Evolutionary conservation across 2,797 vertebrate genomes (phyloP).

Genomic region (Anolis apletophallus): DNA sequence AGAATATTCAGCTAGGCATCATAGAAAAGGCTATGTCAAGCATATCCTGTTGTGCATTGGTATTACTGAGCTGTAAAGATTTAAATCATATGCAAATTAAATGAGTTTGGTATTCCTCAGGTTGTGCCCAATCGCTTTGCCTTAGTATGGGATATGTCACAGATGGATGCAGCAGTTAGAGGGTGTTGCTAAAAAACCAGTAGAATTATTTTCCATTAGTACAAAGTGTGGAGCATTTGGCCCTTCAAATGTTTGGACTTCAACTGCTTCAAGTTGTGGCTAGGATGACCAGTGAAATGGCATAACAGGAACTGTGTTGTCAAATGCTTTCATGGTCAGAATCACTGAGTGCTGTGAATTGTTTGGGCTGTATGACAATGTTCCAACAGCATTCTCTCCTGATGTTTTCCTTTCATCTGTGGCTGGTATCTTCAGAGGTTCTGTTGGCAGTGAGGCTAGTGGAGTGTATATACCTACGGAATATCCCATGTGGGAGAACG

Average conservation of each 20-base stretch:
- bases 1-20: conserved; percentile 28
- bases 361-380: too few species aligned
- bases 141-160: neutral
- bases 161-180: neutral
- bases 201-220: neutral
- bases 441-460: too few species aligned
- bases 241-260: neutral
- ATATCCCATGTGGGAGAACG: too few species aligned
- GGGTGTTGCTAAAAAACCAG: neutral
- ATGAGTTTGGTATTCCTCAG: neutral
- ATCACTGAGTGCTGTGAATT: too few species aligned
- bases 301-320: neutral
- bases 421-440: too few species aligned
- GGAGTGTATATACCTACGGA: too few species aligned
- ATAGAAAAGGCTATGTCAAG: conserved; percentile 5
- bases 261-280: neutral
- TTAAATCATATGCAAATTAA: conserved; percentile 4
- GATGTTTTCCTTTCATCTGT: too few species aligned
- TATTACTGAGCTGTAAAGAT: neutral
- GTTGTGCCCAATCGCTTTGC: neutral
- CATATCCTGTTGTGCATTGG: conserved; percentile 30
- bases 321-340: neutral
- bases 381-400: too few species aligned
- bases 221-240: too few species aligned
- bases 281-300: neutral